Evolutionary conservation across 2,797 vertebrate genomes (phyloP).

Genomic region (Phoebastria nigripes): DNA sequence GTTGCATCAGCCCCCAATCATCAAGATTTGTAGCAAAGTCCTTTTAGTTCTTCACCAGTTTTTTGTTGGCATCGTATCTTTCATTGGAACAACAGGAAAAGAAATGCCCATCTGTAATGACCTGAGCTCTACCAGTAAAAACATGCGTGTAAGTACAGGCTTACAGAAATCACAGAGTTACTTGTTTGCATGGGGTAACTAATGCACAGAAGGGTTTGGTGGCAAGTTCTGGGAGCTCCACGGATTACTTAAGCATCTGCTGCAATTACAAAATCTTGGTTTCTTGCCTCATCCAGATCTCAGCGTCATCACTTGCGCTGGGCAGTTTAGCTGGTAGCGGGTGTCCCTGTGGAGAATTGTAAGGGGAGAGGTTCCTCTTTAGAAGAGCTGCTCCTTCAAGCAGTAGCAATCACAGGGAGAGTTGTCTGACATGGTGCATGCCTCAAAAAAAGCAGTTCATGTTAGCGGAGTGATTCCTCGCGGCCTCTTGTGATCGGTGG

Average conservation of each 20-base stretch:
- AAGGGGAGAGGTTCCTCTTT: neutral
- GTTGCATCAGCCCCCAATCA: neutral
- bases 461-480: neutral
- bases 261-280: neutral
- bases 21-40: neutral
- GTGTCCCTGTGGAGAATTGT: neutral
- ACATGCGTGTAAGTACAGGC: fast-evolving
- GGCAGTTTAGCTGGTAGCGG: neutral
- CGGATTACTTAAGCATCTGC: neutral
- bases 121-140: neutral
- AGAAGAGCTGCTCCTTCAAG: neutral
- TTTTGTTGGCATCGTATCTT: neutral
- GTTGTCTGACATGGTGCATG: neutral
- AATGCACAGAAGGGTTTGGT: neutral
- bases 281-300: neutral
- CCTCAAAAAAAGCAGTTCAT: neutral
- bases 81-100: neutral
- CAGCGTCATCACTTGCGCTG: neutral
- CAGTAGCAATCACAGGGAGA: neutral
- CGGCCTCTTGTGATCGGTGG: neutral
- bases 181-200: neutral
- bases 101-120: neutral
- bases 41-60: neutral
- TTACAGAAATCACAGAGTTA: neutral
- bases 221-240: neutral